Evolutionary conservation across 2,888 invertebrate genomes (phyloP).

Genomic region (Branchellion lobata): DNA sequence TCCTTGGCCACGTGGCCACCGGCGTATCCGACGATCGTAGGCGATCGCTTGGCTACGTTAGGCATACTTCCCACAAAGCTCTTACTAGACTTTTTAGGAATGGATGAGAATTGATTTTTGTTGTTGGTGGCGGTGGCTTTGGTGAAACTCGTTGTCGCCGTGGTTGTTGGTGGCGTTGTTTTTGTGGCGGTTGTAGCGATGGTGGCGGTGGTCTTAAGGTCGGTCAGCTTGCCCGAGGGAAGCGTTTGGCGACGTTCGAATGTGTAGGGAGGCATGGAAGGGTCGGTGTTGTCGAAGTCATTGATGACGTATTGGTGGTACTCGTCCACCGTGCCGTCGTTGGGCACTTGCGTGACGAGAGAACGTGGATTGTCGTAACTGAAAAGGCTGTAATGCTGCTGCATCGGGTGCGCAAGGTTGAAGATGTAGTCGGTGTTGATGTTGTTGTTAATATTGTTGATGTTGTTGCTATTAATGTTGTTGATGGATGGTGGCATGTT

Average conservation of each 20-base stretch:
- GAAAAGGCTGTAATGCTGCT: background rate
- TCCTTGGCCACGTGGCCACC: constrained; percentile 80
- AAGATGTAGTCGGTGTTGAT: background rate
- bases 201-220: background rate
- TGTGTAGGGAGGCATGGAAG: constrained; percentile 50
- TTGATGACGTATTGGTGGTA: constrained; percentile 51
- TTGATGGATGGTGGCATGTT: background rate
- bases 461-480: background rate
- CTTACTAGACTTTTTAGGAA: constrained; percentile 35
- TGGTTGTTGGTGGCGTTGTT: constrained; percentile 23
- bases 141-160: constrained; percentile 61
- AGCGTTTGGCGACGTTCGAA: constrained; percentile 58
- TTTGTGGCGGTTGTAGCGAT: background rate
- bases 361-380: constrained; percentile 25
- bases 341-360: constrained; percentile 47
- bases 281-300: constrained; percentile 23
- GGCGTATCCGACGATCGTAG: constrained; percentile 83
- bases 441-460: background rate
- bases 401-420: constrained; percentile 41
- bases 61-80: constrained; percentile 80
- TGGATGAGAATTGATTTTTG: background rate
- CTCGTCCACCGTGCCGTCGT: constrained; percentile 58
- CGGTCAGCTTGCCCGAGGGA: constrained; percentile 51
- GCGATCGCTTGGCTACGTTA: constrained; percentile 79
- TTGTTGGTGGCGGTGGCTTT: too few relatives aligned